Evolutionary conservation across 2,113 vertebrate genomes (phyloP).

Genomic region (Anseranas semipalmata): DNA sequence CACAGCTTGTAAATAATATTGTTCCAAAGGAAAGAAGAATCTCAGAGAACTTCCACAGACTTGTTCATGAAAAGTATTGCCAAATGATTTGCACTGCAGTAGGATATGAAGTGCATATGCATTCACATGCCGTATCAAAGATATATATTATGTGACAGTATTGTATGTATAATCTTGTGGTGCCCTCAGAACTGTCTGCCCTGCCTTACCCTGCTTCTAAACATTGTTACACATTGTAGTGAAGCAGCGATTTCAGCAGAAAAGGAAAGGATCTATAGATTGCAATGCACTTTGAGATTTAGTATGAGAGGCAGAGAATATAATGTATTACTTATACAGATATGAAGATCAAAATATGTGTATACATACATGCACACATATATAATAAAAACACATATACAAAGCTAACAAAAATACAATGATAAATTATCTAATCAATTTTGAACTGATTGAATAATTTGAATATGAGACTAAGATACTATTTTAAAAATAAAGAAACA

Average conservation of each 20-base stretch:
- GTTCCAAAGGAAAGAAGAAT: background rate
- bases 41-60: background rate
- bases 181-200: background rate
- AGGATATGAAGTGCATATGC: background rate
- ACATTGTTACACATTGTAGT: background rate
- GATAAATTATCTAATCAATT: background rate
- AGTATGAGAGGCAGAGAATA: background rate
- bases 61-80: background rate
- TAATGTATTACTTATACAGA: background rate
- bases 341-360: background rate
- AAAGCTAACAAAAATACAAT: background rate
- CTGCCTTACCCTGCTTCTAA: background rate
- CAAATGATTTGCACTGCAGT: background rate
- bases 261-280: background rate
- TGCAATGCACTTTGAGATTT: background rate
- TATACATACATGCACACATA: background rate
- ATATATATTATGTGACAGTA: fast-evolving
- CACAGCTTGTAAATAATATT: background rate
- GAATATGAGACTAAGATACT: background rate
- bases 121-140: background rate
- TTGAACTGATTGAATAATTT: background rate
- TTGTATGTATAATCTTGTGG: background rate
- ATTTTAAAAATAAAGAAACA: background rate
- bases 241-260: background rate
- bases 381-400: background rate